phyloP scores from a whole-genome alignment of 1,140 invertebrate genomes.

The Drosophila santomea region DNA sequence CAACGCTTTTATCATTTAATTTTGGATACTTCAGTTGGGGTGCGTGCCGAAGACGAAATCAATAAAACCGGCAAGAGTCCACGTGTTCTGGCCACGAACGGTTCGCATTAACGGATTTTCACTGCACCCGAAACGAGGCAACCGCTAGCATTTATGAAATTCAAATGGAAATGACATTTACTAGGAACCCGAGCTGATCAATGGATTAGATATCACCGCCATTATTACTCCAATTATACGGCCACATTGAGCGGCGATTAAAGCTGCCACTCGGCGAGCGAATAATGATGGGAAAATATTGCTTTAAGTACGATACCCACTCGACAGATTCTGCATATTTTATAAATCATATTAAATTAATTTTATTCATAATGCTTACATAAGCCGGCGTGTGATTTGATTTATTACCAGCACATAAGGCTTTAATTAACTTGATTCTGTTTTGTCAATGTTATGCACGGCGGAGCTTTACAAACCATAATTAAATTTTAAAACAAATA shows the following conservation, averaged over 20 bases:
- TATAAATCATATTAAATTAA: slow-evolving; percentile 36
- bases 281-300: slow-evolving; percentile 7
- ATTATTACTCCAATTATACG: slow-evolving; percentile 24
- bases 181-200: slow-evolving; percentile 33
- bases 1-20: slow-evolving; percentile 73
- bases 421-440: slow-evolving; percentile 39
- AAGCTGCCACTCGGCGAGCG: slow-evolving; percentile 9
- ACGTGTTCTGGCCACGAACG: slow-evolving; percentile 40
- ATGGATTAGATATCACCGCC: slow-evolving; percentile 23
- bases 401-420: slow-evolving; percentile 10
- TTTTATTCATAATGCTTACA: slow-evolving; percentile 22
- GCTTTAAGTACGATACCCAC: neutral
- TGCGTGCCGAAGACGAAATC: slow-evolving; percentile 57
- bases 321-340: slow-evolving; percentile 9
- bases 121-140: slow-evolving; percentile 2
- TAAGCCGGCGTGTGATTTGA: slow-evolving; percentile 25
- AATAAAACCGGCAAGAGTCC: slow-evolving; percentile 62
- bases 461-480: slow-evolving; percentile 24
- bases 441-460: slow-evolving; percentile 19
- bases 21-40: slow-evolving; percentile 55
- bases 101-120: slow-evolving; percentile 21
- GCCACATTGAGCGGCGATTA: slow-evolving; percentile 35
- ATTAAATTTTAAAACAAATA: slow-evolving; percentile 30
- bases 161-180: slow-evolving; percentile 66
- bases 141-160: slow-evolving; percentile 48